Evolutionary conservation across 2,797 vertebrate genomes (phyloP), one percentile per base, ranked within the genome.

Genomic region (Enteromius viviparus): DNA sequence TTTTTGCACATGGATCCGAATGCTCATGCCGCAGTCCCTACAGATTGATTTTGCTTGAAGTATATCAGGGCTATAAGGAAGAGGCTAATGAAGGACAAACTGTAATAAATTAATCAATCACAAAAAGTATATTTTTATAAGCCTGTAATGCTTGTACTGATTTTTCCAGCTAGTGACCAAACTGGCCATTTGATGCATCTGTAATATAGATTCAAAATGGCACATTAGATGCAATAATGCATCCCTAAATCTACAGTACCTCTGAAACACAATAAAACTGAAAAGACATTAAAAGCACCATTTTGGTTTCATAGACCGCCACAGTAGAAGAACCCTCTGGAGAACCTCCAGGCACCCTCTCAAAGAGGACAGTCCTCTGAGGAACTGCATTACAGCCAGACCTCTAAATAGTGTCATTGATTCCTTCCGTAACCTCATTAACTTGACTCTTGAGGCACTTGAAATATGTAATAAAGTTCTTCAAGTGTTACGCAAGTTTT

Each of bases 311-410:
- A 29, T 45, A 29, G 15, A 29, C 69, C 8, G 15, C 45, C 45
- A 71, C 14, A 49, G 23, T 29, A 26, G 26, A 23, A 29, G 45
- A 72, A 72, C 15, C 45, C 8, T 49, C 69, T 49, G 23, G 23
- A 71, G 23, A 71, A 71, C 7, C 45, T 49, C 69, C 69, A 71
- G 69, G 23, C 23, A 49, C 69, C 23, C 23, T 49, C 8, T 49
- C 45, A 49, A 72, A 72, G 15, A 72, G 23, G 45, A 72, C 45
- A 49, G 45, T 49, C 69, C 69, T 51, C 21, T 55, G 68, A 72
- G 19, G 68, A 45, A 21, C 29, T 81, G 17, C 49, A 60, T 23
- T 47, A 72, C 68, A 29, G 15, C 11, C 23, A 55, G 42, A 64
- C 53, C 26, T 14, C 80, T 72, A 45, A 72, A 26, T n/a, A 17